Conservation (phyloP, 2,113 vertebrate species). For the Ellobius talpinus region DNA sequence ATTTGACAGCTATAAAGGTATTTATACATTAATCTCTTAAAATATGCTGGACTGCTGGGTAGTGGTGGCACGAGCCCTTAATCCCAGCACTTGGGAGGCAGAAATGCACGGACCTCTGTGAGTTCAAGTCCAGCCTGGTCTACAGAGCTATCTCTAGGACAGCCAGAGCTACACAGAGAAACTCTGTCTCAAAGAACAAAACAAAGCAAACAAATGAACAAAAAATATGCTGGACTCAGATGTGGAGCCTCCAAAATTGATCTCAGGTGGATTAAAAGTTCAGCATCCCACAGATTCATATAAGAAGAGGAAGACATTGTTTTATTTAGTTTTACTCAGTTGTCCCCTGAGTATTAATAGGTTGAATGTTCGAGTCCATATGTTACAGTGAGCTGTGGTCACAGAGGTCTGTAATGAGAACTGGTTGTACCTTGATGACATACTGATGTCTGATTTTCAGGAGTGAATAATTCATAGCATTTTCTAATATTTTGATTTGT, state of each 20-base stretch:
- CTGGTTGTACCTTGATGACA: background rate
- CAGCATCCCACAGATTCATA: background rate
- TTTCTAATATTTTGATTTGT: conserved; percentile 36
- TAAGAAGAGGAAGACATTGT: background rate
- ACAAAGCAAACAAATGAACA: background rate
- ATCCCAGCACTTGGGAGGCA: background rate
- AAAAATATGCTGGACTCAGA: background rate
- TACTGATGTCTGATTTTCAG: conserved; percentile 36
- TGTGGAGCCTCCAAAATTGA: background rate
- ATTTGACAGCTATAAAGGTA: background rate
- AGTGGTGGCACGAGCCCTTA: background rate
- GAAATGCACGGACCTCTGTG: background rate
- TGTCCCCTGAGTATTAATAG: background rate
- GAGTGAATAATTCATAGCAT: background rate
- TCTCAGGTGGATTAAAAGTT: background rate
- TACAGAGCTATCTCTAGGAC: background rate
- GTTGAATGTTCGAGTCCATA: background rate
- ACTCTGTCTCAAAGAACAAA: background rate
- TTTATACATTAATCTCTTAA: conserved; percentile 44
- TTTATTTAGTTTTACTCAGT: no score
- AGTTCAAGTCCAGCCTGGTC: background rate
- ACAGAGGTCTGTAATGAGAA: background rate
- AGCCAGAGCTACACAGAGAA: background rate
- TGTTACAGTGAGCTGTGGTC: background rate
- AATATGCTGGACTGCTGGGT: background rate